Evolutionary conservation across 2,888 invertebrate genomes (phyloP), one percentile per base, ranked within the genome.

Genomic region (Glaucopsyche alexis): DNA sequence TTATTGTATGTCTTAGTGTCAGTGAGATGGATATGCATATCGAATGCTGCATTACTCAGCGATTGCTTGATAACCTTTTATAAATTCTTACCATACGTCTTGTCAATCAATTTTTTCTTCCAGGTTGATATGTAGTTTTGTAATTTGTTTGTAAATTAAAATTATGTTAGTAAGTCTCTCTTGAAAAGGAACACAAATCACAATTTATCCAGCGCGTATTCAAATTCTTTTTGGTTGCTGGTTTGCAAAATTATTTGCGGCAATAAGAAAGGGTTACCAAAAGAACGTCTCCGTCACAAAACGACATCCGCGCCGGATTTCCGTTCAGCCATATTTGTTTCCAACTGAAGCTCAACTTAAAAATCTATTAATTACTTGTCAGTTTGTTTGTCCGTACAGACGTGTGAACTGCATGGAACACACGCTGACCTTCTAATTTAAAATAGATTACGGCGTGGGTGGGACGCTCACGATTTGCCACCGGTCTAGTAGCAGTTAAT

Each of bases 361-460:
- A 60, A 60, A 60, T 14, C 60, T 2, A 60, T 38, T 60, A 38
- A 60, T 60, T 60, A 60, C 67, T 0, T 16, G 42, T 67, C 67
- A 13, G 67, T 45, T 67, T 42, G 67, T 67, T 67, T 67, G 45
- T 42, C 29, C 77, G 66, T 73, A 29, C 29, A 71, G 74, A 77
- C 67, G 77, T 80, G 81, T 80, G 80, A 79, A 80, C 78, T 79
- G 79, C 81, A 79, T 75, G 78, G 77, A 79, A 77, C 77, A 83
- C 81, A 80, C 81, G 78, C 80, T 87, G 90, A 90, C 90, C 90
- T 91, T 91, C 87, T 85, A 85, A 89, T 88, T 89, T 87, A 89
- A 91, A 91, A 91, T 91, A 91, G 91, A 89, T 85, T 85, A 75
- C 64, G 74, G 7, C 29, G 72, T 72, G 72, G 52, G 72, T 50